These are phyloP conservation scores for Chironomus riparius DNA, from an alignment of 2,888 invertebrate species.

Conservation along the genomic window DNA sequence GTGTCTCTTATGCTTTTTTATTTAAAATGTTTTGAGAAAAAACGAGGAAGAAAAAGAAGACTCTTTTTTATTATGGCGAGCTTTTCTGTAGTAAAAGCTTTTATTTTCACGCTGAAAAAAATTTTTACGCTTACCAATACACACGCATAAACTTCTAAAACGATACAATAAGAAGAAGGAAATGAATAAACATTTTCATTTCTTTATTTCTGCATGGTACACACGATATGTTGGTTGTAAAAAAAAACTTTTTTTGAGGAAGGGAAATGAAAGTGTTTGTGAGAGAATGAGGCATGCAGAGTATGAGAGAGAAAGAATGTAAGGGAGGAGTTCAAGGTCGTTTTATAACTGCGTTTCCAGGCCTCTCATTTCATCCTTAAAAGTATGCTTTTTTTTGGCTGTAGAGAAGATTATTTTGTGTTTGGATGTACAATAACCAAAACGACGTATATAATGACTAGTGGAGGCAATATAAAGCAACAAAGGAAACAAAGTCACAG, in stretches of 20 bases:
- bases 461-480: no score
- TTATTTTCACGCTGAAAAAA: not conserved
- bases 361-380: not conserved
- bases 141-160: not conserved
- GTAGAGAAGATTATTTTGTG: no score
- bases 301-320: no score
- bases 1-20: not conserved
- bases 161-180: no score
- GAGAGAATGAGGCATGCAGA: not conserved
- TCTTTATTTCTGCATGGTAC: no score
- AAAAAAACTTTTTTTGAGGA: not conserved
- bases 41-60: not conserved
- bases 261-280: not conserved
- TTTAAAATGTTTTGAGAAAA: not conserved
- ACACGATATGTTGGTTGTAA: not conserved
- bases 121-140: not conserved
- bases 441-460: no score
- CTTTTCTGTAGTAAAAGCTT: constrained; percentile 17
- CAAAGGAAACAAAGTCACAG: no score
- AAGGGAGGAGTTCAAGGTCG: constrained; percentile 12
- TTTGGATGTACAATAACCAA: no score
- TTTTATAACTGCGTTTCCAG: constrained; percentile 14
- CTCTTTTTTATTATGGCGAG: not conserved
- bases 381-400: not conserved
- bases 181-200: no score